phyloP scores from a whole-genome alignment of 2,888 invertebrate species.

The Apantesis nais region DNA sequence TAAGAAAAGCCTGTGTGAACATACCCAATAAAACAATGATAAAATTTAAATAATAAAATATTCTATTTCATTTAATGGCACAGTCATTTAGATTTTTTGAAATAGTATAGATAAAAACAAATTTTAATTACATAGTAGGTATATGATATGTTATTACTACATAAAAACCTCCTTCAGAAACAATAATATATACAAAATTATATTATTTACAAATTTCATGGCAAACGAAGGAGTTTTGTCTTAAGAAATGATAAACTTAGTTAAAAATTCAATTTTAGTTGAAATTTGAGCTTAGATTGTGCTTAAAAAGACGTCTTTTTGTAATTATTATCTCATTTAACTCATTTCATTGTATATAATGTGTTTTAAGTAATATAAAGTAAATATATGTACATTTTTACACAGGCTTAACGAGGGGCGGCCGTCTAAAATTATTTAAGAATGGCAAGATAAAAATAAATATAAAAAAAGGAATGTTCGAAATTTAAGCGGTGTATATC shows the following conservation, averaged over 20 bases:
- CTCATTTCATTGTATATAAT: constrained; percentile 56
- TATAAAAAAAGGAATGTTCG: constrained; percentile 9
- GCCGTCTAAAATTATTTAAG: constrained; percentile 22
- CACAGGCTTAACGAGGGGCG: constrained; percentile 38
- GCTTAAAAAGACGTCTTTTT: constrained; percentile 49
- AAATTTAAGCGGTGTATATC: too few relatives aligned
- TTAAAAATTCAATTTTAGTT: constrained; percentile 59
- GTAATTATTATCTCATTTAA: constrained; percentile 36
- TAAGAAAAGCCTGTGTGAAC: constrained; percentile 37
- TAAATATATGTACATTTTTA: constrained; percentile 36
- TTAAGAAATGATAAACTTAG: constrained; percentile 49
- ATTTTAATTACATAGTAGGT: constrained; percentile 41
- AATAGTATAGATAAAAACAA: constrained; percentile 47
- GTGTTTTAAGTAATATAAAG: constrained; percentile 47
- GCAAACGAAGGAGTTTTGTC: constrained; percentile 77
- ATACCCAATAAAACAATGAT: constrained; percentile 29
- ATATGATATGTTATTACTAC: constrained; percentile 42
- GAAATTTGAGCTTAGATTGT: constrained; percentile 61
- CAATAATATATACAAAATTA: constrained; percentile 59
- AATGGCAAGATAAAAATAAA: constrained; percentile 40
- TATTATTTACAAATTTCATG: constrained; percentile 77
- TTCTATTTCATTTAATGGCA: constrained; percentile 68
- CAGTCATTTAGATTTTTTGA: constrained; percentile 63
- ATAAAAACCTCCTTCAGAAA: constrained; percentile 49
- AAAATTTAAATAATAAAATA: constrained; percentile 32